Evolutionary conservation across 2,888 invertebrate species (phyloP).

Genomic region (Microplitis manilae): DNA sequence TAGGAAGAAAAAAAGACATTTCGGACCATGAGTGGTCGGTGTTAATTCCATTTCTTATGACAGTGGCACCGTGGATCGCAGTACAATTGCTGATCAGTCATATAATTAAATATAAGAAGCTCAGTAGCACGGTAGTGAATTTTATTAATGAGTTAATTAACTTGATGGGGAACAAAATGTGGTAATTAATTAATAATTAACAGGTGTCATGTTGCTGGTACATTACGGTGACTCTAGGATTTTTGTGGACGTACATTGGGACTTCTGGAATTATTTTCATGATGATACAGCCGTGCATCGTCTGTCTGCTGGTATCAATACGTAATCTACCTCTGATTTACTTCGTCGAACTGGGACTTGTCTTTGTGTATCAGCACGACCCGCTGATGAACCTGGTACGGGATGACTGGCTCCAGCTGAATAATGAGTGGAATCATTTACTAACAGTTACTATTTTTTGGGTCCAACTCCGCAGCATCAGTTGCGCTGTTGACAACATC

Average conservation of each 20-base stretch:
- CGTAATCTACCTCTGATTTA: constrained; percentile 74
- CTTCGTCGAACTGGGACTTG: constrained; percentile 74
- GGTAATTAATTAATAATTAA: constrained; percentile 52
- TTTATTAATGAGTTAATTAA: constrained; percentile 10
- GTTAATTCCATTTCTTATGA: constrained; percentile 75
- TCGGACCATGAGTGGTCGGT: constrained; percentile 83
- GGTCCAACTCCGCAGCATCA: constrained; percentile 84
- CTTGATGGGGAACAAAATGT: background rate
- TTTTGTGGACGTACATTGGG: constrained; percentile 73
- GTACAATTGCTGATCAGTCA: constrained; percentile 75
- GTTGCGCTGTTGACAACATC: constrained; percentile 79
- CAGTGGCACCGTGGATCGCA: constrained; percentile 75
- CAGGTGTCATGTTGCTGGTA: constrained; percentile 75
- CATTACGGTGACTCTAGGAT: constrained; percentile 72
- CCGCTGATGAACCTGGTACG: constrained; percentile 71
- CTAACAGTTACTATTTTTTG: constrained; percentile 77
- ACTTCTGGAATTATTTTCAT: constrained; percentile 73
- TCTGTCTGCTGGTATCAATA: constrained; percentile 72
- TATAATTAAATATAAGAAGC: constrained; percentile 56
- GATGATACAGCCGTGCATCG: constrained; percentile 75
- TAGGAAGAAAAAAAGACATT: constrained; percentile 76
- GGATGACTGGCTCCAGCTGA: constrained; percentile 70
- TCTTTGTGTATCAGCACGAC: constrained; percentile 73
- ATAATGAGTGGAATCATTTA: constrained; percentile 75
- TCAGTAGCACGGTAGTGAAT: constrained; percentile 56